These are phyloP conservation scores for Andrena fulva DNA, from an alignment of 2,888 invertebrate genomes.

Conservation along the genomic window DNA sequence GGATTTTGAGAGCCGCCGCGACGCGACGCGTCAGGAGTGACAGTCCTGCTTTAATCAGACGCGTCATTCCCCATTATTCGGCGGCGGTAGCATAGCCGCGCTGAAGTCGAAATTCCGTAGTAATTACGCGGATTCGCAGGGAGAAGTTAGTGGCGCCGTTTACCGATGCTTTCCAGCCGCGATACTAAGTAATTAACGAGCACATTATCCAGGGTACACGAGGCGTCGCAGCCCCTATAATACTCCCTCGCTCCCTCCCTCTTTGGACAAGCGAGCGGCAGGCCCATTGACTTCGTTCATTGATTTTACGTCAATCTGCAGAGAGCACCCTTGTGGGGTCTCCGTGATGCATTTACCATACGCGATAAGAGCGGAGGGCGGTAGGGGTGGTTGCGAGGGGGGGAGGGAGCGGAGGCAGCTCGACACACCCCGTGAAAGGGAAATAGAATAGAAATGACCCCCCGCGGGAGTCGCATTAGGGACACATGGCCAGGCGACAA, in stretches of 20 bases:
- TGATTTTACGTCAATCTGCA: constrained; percentile 85
- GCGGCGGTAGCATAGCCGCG: no score
- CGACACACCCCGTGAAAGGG: constrained; percentile 79
- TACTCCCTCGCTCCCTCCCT: constrained; percentile 40
- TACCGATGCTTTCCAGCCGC: constrained; percentile 13
- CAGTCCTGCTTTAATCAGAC: no score
- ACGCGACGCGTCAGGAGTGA: no score
- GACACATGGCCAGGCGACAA: constrained; percentile 84
- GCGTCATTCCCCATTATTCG: no score
- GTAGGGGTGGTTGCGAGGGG: constrained; percentile 47
- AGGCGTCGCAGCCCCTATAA: constrained; percentile 68
- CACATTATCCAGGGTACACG: constrained; percentile 70
- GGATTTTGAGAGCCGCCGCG: no score
- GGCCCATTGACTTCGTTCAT: constrained; percentile 85
- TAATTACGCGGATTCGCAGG: constrained; percentile 23
- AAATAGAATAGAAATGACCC: constrained; percentile 85
- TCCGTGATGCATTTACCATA: constrained; percentile 84
- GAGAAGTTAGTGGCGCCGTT: constrained; percentile 13
- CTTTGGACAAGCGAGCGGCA: constrained; percentile 66
- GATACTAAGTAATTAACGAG: constrained; percentile 67
- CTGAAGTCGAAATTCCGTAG: not conserved
- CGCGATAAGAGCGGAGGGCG: constrained; percentile 75
- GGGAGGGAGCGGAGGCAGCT: constrained; percentile 64
- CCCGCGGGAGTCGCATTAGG: constrained; percentile 83
- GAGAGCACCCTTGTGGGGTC: constrained; percentile 80